Evolutionary conservation across 2,888 invertebrate genomes (phyloP).

Genomic region (Eilema depressum): DNA sequence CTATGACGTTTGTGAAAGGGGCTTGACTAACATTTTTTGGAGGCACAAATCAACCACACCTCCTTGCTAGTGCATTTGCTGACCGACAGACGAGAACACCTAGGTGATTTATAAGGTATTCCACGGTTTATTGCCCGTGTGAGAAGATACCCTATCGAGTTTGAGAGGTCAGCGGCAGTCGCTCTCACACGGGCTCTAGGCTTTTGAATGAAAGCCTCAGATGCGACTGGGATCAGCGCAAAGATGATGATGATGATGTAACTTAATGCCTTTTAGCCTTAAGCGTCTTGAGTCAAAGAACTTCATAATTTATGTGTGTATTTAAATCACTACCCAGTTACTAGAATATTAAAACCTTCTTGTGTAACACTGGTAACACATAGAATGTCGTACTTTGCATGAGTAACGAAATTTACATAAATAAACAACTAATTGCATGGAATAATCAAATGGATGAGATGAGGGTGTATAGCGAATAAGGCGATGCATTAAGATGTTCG

Average conservation of each 20-base stretch:
- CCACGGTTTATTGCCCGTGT: too few relatives aligned
- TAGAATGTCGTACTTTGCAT: background rate
- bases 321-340: background rate
- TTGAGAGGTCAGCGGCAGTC: background rate
- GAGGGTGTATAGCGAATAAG: too few relatives aligned
- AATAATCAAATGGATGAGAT: background rate
- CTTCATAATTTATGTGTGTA: background rate
- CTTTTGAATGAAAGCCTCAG: background rate
- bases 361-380: background rate
- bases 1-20: background rate
- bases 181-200: too few relatives aligned
- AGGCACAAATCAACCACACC: background rate
- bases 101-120: background rate
- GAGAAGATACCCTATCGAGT: too few relatives aligned
- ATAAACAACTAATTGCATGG: background rate
- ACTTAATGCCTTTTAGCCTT: slow-evolving; percentile 1
- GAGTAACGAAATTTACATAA: background rate
- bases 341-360: background rate
- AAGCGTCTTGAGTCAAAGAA: background rate
- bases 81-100: too few relatives aligned
- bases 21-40: background rate
- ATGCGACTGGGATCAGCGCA: background rate
- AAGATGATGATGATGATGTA: background rate
- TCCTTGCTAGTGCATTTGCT: background rate
- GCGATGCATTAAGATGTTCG: too few relatives aligned